Evolutionary conservation across 2,888 invertebrate species (phyloP).

Genomic region (Bugula neritina): DNA sequence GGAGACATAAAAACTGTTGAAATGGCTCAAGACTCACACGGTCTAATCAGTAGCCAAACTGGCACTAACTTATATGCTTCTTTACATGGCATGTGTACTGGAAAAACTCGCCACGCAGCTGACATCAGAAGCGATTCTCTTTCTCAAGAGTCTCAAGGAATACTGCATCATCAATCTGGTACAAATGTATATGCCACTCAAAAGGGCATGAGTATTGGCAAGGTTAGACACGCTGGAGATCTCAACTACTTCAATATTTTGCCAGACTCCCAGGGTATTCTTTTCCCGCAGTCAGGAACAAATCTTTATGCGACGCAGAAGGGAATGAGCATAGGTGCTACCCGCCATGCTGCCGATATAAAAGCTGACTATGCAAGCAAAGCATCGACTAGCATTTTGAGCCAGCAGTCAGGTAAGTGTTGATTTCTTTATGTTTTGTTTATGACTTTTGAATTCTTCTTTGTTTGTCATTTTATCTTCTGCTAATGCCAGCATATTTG

Average conservation of each 20-base stretch:
- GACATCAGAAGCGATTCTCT: conserved; percentile 48
- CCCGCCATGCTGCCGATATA: neutral
- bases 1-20: neutral
- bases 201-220: conserved; percentile 39
- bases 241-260: neutral
- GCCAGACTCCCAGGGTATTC: neutral
- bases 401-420: conserved; percentile 31
- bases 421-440: too few species aligned
- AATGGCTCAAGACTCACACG: neutral
- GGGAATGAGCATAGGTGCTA: neutral
- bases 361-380: neutral
- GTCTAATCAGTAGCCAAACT: neutral
- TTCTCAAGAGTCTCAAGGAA: conserved; percentile 37
- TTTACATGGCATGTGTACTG: conserved; percentile 49
- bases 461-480: too few species aligned
- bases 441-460: too few species aligned
- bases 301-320: conserved; percentile 4
- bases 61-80: conserved; percentile 48
- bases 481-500: too few species aligned
- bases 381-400: conserved; percentile 28
- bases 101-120: conserved; percentile 45
- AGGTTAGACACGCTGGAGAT: conserved; percentile 1
- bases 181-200: conserved; percentile 49
- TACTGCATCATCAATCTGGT: conserved; percentile 48
- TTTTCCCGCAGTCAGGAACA: neutral